Evolutionary conservation across 2,113 vertebrate species (phyloP).

Genomic region (Progne subis): DNA sequence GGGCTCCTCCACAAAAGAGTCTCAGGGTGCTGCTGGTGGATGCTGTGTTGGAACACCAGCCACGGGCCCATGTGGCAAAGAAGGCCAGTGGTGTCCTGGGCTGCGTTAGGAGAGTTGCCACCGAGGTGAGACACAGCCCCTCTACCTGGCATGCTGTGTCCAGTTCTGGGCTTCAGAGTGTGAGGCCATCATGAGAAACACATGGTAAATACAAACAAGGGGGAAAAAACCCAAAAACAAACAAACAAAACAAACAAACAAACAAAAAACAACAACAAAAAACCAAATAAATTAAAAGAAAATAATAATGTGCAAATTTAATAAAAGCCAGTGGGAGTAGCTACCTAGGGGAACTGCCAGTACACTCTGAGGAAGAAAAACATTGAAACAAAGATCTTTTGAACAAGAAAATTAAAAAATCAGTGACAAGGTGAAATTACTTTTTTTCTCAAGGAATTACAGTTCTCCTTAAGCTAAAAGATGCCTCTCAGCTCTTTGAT

Average conservation of each 20-base stretch:
- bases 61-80: background rate
- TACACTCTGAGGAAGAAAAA: background rate
- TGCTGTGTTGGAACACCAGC: background rate
- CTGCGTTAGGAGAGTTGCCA: background rate
- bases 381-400: background rate
- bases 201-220: background rate
- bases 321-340: background rate
- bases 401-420: background rate
- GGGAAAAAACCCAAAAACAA: background rate
- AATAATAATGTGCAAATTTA: background rate
- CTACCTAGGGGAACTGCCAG: background rate
- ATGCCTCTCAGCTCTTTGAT: background rate
- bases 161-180: background rate
- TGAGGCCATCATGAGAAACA: background rate
- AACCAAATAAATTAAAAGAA: background rate
- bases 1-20: no score
- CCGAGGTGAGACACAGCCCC: background rate
- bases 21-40: background rate
- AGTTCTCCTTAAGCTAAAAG: background rate
- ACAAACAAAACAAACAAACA: no score
- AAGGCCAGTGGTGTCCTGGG: no score
- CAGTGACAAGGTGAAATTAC: background rate
- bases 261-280: background rate
- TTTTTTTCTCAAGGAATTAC: background rate
- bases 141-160: background rate